Percentiles rank a stretch among this genome's conserved stretches.
These are phyloP conservation scores for Oophaga pumilio DNA, from an alignment of 2,113 vertebrate genomes.

Conservation along the genomic window DNA sequence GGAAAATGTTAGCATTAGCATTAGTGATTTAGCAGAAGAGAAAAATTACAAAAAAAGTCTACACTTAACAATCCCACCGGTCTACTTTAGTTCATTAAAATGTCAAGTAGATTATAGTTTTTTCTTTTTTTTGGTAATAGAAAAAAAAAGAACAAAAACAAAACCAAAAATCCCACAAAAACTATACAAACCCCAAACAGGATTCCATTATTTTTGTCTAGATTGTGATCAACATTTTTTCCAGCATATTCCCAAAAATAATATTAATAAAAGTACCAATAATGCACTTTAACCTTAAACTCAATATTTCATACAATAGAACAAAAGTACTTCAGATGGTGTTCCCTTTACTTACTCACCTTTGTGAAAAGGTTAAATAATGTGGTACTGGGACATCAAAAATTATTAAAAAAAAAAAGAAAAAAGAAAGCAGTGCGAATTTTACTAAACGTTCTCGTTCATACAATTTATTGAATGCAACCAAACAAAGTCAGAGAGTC, in stretches of 20 bases:
- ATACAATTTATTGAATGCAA: slow-evolving; percentile 58
- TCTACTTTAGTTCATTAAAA: neutral
- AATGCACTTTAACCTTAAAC: neutral
- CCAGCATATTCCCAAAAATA: slow-evolving; percentile 45
- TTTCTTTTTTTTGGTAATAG: neutral
- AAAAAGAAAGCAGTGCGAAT: slow-evolving; percentile 29
- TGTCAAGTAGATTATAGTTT: slow-evolving; percentile 8
- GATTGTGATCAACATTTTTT: slow-evolving; percentile 1
- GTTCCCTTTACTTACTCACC: slow-evolving; percentile 27
- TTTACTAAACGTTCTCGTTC: slow-evolving; percentile 39
- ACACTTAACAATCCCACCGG: slow-evolving; percentile 28
- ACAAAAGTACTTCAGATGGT: slow-evolving; percentile 9
- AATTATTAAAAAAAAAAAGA: neutral
- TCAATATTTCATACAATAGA: neutral
- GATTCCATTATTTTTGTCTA: neutral
- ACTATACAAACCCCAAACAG: neutral
- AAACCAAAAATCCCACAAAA: neutral
- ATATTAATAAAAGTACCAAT: slow-evolving; percentile 11
- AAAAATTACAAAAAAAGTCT: neutral
- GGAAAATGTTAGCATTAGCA: slow-evolving; percentile 20
- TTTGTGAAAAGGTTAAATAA: slow-evolving; percentile 28
- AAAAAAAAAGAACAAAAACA: neutral
- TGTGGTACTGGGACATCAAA: neutral
- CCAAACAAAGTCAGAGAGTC: neutral
- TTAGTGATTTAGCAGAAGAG: neutral